Percentiles rank a stretch among this genome's conserved stretches.
These are phyloP conservation scores for Thymelicus acteon DNA, from an alignment of 2,888 invertebrate species.

Conservation along the genomic window DNA sequence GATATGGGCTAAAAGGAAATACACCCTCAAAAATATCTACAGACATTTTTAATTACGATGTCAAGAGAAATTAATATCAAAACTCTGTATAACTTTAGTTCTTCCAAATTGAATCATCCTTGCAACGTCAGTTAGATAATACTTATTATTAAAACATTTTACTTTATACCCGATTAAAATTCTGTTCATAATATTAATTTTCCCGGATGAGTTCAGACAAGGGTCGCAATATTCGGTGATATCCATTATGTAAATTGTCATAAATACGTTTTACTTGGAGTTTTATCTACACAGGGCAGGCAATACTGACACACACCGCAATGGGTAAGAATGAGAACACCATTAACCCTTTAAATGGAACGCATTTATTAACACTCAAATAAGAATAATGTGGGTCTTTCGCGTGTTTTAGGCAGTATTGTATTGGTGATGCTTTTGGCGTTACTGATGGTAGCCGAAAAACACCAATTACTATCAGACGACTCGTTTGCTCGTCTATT, in stretches of 20 bases:
- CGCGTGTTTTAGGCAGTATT: no score
- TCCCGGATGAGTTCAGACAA: background rate
- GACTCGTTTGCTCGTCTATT: no score
- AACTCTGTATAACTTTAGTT: no score
- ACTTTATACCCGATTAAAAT: background rate
- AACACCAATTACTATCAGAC: no score
- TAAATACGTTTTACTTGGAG: slow-evolving; percentile 70
- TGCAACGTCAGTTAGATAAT: background rate
- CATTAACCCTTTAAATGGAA: slow-evolving; percentile 46
- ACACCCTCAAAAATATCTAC: no score
- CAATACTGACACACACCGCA: slow-evolving; percentile 46
- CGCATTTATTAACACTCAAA: slow-evolving; percentile 47
- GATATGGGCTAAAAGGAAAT: no score
- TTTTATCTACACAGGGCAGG: slow-evolving; percentile 71
- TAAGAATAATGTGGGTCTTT: no score
- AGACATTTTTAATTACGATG: no score
- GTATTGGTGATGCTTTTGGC: no score
- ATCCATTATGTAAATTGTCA: slow-evolving; percentile 63
- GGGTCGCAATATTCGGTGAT: slow-evolving; percentile 11
- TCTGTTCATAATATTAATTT: slow-evolving; percentile 17
- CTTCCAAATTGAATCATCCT: no score
- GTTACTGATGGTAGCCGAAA: no score
- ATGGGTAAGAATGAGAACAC: slow-evolving; percentile 48
- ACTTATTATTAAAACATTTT: background rate
- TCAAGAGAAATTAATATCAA: no score